These are phyloP conservation scores for Otolemur garnettii DNA, from an alignment of 2,113 vertebrate species.

Conservation along the genomic window DNA sequence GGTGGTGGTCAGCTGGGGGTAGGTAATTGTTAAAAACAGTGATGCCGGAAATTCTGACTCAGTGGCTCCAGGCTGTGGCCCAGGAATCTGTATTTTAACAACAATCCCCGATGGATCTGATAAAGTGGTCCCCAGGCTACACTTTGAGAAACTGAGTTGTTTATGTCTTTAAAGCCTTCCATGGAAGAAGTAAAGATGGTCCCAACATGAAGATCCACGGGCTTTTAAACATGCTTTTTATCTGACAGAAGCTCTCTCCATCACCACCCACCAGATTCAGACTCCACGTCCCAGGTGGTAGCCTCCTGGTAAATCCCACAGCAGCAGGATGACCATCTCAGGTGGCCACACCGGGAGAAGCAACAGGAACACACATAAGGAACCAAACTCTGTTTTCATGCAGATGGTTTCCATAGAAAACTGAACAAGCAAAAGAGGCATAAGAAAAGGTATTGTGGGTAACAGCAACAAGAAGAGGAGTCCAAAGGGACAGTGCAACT, in stretches of 20 bases:
- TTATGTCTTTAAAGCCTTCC: background rate
- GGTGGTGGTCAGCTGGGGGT: background rate
- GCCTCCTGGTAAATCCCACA: background rate
- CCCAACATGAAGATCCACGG: background rate
- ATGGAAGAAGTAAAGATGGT: background rate
- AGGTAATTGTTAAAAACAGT: background rate
- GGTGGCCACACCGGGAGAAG: slow-evolving; percentile 22
- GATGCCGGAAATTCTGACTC: background rate
- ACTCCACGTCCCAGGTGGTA: background rate
- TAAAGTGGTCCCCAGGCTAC: background rate
- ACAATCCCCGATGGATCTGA: background rate
- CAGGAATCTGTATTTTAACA: background rate
- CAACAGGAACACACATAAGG: slow-evolving; percentile 20
- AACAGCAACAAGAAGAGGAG: background rate
- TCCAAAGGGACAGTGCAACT: background rate
- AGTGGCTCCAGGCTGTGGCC: background rate
- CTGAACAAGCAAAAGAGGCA: slow-evolving; percentile 52
- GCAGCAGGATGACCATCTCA: background rate
- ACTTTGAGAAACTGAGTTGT: background rate
- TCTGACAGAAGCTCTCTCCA: background rate
- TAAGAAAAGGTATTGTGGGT: slow-evolving; percentile 57
- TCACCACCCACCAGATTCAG: background rate
- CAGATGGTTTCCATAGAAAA: slow-evolving; percentile 76
- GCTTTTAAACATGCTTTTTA: background rate
- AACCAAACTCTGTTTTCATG: slow-evolving; percentile 69